Conservation (phyloP, 1,140 invertebrate genomes). For the Lucilia cuprina region DNA sequence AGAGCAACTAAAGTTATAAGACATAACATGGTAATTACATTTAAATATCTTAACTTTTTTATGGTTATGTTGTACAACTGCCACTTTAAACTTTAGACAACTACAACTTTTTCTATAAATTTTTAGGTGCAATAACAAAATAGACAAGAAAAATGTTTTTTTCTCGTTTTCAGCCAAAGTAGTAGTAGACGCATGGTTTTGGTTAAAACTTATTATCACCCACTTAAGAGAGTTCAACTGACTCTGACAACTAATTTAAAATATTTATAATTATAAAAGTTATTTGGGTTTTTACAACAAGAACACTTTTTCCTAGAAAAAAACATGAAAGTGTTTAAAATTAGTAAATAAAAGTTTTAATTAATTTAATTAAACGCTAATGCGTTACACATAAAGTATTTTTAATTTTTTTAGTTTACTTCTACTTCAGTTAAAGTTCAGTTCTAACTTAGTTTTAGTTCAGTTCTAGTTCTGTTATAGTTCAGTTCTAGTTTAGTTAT, state of each 20-base stretch:
- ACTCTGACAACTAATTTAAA: slow-evolving; percentile 7
- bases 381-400: no score
- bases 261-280: neutral
- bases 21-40: neutral
- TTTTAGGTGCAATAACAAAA: neutral
- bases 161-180: neutral
- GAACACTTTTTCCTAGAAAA: neutral
- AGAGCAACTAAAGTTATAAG: neutral
- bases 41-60: neutral
- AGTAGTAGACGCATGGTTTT: neutral
- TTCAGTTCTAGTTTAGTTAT: no score
- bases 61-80: neutral
- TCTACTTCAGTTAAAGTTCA: no score
- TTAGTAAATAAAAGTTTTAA: no score
- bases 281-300: neutral
- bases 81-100: neutral
- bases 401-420: no score
- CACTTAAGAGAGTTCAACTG: slow-evolving; percentile 9
- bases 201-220: slow-evolving; percentile 24
- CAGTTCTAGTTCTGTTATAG: no score
- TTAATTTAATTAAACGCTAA: no score
- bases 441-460: no score
- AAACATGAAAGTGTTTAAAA: no score
- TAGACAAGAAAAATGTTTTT: neutral
- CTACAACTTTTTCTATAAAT: neutral